A percentile compares a stretch with the other conserved stretches of the same genome.
Evolutionary conservation across 92 coral and sea anemone genomes (phyloP).

Genomic region (Pocillopora grandis): DNA sequence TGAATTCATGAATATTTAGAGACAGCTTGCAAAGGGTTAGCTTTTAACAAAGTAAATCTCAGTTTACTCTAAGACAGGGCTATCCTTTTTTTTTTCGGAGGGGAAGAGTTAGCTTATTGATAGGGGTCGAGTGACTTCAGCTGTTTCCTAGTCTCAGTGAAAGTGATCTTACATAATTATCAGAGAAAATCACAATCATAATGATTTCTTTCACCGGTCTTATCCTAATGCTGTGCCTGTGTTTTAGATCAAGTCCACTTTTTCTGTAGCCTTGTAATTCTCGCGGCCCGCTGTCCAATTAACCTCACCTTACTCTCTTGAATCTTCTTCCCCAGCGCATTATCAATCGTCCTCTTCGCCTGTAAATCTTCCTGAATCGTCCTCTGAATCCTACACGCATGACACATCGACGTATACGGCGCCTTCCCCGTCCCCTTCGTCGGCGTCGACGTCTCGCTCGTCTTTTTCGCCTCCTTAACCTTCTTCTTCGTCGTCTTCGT

Average conservation of each 20-base stretch:
- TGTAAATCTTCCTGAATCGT: constrained; percentile 14
- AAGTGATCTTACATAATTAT: no score
- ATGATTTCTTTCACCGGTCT: no score
- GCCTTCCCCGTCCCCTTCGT: constrained; percentile 9
- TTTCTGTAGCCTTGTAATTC: no score
- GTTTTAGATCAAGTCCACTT: no score
- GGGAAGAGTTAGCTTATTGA: neutral
- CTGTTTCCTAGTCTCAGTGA: no score
- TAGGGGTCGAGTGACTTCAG: neutral
- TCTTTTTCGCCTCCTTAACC: constrained; percentile 25
- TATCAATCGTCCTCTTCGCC: constrained; percentile 2
- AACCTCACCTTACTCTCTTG: constrained; percentile 15
- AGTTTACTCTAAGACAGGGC: no score
- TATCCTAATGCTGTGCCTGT: no score
- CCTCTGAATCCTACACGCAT: constrained; percentile 5
- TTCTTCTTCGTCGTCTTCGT: constrained; percentile 29
- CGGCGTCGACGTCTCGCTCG: constrained; percentile 22
- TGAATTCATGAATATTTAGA: neutral
- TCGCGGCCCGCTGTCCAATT: neutral
- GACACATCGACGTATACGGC: constrained; percentile 6
- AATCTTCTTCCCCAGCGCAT: neutral
- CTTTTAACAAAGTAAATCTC: neutral
- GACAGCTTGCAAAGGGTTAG: neutral
- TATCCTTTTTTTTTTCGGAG: no score
- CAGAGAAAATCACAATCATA: no score